Base-by-base conservation (phyloP, 2,797 vertebrate genomes). In the Karalla daura region DNA sequence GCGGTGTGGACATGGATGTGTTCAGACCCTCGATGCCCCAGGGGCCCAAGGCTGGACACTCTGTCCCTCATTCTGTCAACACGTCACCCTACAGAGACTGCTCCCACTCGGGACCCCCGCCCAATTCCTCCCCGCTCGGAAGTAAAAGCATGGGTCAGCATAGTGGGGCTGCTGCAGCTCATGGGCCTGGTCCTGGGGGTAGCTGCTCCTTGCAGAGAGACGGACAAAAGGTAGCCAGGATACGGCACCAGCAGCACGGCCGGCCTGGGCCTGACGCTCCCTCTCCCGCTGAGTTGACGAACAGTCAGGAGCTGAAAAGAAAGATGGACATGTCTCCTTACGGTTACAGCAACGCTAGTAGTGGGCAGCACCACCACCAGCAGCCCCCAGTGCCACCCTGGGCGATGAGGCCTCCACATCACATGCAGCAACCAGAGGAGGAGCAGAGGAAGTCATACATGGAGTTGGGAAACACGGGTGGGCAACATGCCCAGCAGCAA, bases 171-270 rank as follows among this genome's bases (percentile, higher is more conserved):
- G 86, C 78, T 55, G 35, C 80, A 24, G 45, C 74, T 20, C 86
- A 84, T 46, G 82, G 81, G 18, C 70, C 74, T 18, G 68, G 76
- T 45, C 65, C 83, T 21, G 91, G 86, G 50, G 88, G 86, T 24
- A 96, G 94, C 90, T 99, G 97, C 91, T 96, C 95, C 76, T 93
- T 98, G 88, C 97, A 98, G 62, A 89, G 93, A 81, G 93, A 93
- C 17, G 91, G 93, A 15, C 97, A 98, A 88, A 98, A 98, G 76
- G 96, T 98, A 83, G 97, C 97, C 13, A 94, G 96, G 36, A 96
- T 99, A 88, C 95, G 96, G 76, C 97, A 99, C 84, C 97, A 99
- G 92, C 97, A 98, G 90, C 97, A 97, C 79, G 86, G 86, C 32
- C 85, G 92, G 68, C 87, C 92, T 30, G 86, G 84, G 27, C 83